Evolutionary conservation across 1,140 invertebrate species (phyloP).

Genomic region (Drosophila miranda): DNA sequence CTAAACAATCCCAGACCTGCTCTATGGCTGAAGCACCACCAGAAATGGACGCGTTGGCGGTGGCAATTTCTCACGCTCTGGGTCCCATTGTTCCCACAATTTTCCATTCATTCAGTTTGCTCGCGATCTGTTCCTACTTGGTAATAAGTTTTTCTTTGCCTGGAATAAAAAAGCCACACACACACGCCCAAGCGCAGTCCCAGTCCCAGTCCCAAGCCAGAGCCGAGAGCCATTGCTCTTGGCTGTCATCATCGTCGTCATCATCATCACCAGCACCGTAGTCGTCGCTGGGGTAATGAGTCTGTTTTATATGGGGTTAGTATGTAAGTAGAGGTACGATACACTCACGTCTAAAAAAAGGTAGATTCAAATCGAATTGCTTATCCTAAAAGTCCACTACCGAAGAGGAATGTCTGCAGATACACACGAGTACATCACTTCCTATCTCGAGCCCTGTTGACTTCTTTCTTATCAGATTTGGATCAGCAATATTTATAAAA

Average conservation of each 20-base stretch:
- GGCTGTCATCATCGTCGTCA: slow-evolving; percentile 47
- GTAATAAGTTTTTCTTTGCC: slow-evolving; percentile 65
- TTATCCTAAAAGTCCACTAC: too few relatives aligned
- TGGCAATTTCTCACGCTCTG: slow-evolving; percentile 69
- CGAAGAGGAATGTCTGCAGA: too few relatives aligned
- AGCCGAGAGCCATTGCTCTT: slow-evolving; percentile 14
- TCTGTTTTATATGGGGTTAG: slow-evolving; percentile 64
- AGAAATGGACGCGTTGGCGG: slow-evolving; percentile 35
- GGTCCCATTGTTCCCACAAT: slow-evolving; percentile 75
- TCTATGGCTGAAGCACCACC: slow-evolving; percentile 39
- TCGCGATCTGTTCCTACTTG: slow-evolving; percentile 74
- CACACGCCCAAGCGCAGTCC: not conserved
- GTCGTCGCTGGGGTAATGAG: slow-evolving; percentile 57
- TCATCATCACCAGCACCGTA: slow-evolving; percentile 13
- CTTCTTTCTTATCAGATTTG: too few relatives aligned
- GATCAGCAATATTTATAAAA: too few relatives aligned
- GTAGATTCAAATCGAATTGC: too few relatives aligned
- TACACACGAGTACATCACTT: too few relatives aligned
- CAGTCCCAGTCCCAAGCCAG: not conserved
- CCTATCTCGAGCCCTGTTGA: too few relatives aligned
- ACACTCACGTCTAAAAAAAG: slow-evolving; percentile 19
- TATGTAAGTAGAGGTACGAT: slow-evolving; percentile 36
- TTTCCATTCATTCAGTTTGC: slow-evolving; percentile 78
- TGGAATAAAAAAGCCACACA: slow-evolving; percentile 44
- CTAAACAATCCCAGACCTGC: slow-evolving; percentile 60